Evolutionary conservation across 2,113 vertebrate genomes (phyloP).

Genomic region (Neoarius graeffei): DNA sequence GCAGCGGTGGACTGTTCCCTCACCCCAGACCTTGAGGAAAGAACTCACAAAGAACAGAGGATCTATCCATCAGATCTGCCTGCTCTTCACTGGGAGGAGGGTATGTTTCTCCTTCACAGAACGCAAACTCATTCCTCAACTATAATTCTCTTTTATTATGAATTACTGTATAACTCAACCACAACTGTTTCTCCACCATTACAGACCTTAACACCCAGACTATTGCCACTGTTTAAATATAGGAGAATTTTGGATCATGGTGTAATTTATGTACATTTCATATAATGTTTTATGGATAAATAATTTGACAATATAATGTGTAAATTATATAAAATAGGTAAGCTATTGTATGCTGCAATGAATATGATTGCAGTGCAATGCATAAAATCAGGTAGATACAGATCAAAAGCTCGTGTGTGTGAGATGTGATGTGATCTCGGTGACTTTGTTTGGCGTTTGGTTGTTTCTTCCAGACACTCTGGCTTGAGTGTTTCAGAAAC

Average conservation of each 20-base stretch:
- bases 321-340: background rate
- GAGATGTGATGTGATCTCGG: background rate
- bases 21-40: conserved; percentile 81
- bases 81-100: conserved; percentile 85
- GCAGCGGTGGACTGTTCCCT: conserved; percentile 70
- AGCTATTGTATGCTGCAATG: background rate
- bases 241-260: background rate
- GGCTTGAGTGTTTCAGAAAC: background rate
- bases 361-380: background rate
- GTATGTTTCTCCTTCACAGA: conserved; percentile 62
- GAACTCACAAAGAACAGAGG: conserved; percentile 81
- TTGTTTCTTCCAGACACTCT: background rate
- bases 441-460: background rate
- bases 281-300: background rate
- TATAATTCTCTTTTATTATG: background rate
- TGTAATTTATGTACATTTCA: background rate
- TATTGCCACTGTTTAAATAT: background rate
- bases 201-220: no score
- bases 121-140: background rate
- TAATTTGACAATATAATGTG: background rate
- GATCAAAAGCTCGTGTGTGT: background rate
- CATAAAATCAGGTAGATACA: background rate
- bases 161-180: background rate
- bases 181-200: background rate
- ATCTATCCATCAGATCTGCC: conserved; percentile 82